phyloP scores from a whole-genome alignment of 1,140 invertebrate species.

The Meloidogyne exigua region DNA sequence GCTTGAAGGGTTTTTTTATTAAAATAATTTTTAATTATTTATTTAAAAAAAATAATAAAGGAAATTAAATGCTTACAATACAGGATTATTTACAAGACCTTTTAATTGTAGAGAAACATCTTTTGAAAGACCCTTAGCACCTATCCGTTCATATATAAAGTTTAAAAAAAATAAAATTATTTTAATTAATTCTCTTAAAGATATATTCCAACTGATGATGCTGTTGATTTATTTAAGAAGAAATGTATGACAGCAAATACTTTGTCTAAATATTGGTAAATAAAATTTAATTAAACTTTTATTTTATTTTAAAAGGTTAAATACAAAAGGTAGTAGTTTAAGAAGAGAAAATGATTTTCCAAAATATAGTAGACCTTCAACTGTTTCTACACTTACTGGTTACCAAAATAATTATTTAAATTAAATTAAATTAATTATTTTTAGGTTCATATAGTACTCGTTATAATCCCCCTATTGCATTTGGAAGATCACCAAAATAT shows the following conservation, averaged over 20 bases:
- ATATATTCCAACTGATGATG: conserved; percentile 45
- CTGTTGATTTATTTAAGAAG: conserved; percentile 41
- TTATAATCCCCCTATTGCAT: conserved; percentile 17
- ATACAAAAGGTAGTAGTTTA: conserved; percentile 6
- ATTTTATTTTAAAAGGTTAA: conserved; percentile 11
- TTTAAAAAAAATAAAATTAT: too few species aligned
- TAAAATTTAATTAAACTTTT: conserved; percentile 3
- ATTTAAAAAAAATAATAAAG: conserved; percentile 8
- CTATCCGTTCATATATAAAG: conserved; percentile 38
- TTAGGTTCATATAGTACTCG: conserved; percentile 20
- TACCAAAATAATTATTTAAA: background rate
- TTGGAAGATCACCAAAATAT: conserved; percentile 5
- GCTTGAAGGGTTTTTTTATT: conserved; percentile 40
- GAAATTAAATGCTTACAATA: conserved; percentile 35
- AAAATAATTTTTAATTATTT: conserved; percentile 2
- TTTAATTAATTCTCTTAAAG: conserved; percentile 18
- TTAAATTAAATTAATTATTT: too few species aligned
- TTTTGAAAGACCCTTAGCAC: conserved; percentile 39
- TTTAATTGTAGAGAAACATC: conserved; percentile 1
- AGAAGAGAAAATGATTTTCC: background rate
- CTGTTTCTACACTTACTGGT: conserved; percentile 27
- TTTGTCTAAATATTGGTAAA: conserved; percentile 40
- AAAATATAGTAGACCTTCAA: conserved; percentile 12
- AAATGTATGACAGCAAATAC: conserved; percentile 39
- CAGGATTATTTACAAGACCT: conserved; percentile 28